Evolutionary conservation across 2,113 vertebrate species (phyloP).

Genomic region (Hemicordylus capensis): DNA sequence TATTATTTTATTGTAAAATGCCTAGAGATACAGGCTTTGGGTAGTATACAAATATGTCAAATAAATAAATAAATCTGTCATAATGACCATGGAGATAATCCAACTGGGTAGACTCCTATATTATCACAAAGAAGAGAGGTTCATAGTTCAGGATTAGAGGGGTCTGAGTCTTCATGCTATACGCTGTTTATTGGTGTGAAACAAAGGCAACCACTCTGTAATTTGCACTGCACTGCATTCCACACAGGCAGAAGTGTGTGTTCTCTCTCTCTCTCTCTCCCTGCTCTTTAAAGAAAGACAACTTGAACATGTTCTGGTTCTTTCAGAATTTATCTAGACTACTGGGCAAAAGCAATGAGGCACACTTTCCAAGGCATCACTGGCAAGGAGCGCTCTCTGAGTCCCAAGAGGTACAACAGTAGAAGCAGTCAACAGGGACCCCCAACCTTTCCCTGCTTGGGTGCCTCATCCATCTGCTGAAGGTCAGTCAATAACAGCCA

Average conservation of each 20-base stretch:
- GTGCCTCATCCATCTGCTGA: conserved; percentile 24
- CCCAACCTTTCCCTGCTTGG: background rate
- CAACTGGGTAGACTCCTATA: background rate
- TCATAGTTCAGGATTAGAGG: background rate
- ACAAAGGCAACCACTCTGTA: background rate
- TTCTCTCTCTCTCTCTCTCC: background rate
- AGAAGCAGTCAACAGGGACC: background rate
- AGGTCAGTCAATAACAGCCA: conserved; percentile 29
- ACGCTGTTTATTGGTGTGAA: background rate
- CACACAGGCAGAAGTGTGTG: background rate
- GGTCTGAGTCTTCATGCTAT: background rate
- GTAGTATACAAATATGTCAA: no score
- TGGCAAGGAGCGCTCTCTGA: background rate
- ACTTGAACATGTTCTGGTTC: background rate
- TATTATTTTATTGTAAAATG: no score
- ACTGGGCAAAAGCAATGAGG: background rate
- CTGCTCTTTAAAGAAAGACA: background rate
- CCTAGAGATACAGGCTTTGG: no score
- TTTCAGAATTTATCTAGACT: background rate
- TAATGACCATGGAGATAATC: background rate
- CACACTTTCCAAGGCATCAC: background rate
- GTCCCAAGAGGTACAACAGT: background rate
- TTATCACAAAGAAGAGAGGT: background rate
- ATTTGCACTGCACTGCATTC: fast-evolving
- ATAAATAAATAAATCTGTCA: no score